Evolutionary conservation across 2,113 vertebrate genomes (phyloP), one percentile per base, ranked within the genome.

Genomic region (Anhinga anhinga): DNA sequence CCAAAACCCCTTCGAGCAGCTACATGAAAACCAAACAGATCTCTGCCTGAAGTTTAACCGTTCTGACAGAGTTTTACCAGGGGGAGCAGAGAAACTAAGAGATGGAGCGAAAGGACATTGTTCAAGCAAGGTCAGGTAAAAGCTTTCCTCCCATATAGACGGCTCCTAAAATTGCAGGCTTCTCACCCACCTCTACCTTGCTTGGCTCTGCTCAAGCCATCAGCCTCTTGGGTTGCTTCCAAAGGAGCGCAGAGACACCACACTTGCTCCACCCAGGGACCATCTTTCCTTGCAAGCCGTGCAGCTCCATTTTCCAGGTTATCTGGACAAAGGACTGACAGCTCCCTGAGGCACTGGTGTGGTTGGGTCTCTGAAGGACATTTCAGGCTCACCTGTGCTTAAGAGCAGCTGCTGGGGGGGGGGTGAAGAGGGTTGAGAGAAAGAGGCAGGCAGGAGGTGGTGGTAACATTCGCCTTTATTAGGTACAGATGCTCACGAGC

Each of bases 381-480:
- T 36, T 36, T 76, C 32, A 76, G 76, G 71, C 63, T 90, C 47
- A 80, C 45, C 76, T 56, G 9, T 32, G 29, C 67, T 45, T 66
- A 70, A 72, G n/a, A 92, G 50, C 73, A 93, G 56, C 73, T 89
- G 55, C 38, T 59, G 22, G 15, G 42, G 42, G 44, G 44, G 44
- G 69, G 42, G 83, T 26, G 38, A 58, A n/a, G 16, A 84, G 9
- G 15, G 40, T 36, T 18, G 58, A 90, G 49, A 91, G 53, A 93
- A 95, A 70, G n/a, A 82, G 70, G 52, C 34, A 94, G 55, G 66
- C 9, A 1, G 56, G 72, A 92, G 62, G 50, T 49, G 89, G 91
- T 88, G 91, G 94, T 92, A 96, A 96, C 15, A 5, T 80, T 95
- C 6, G 1, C 74, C 67, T 98, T 98, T 98, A 98, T 97, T 98